Evolutionary conservation across 2,797 vertebrate genomes (phyloP).

Genomic region (Denticeps clupeoides): DNA sequence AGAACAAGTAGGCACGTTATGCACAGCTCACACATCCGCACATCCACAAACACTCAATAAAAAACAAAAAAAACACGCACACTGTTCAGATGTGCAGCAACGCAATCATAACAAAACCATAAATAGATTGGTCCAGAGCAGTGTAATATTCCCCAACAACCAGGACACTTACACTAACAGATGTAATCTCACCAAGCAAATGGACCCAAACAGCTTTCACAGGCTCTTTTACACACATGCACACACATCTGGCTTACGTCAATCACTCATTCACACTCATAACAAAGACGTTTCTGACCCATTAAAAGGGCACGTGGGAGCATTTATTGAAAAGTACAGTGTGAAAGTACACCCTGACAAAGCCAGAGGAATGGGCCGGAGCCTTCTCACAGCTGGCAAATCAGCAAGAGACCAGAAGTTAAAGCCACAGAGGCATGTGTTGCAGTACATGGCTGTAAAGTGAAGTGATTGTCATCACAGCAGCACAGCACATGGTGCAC

Average conservation of each 20-base stretch:
- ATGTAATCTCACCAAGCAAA: neutral
- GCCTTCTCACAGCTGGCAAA: neutral
- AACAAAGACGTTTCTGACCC: slow-evolving; percentile 55
- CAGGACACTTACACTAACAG: slow-evolving; percentile 1
- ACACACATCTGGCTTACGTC: slow-evolving; percentile 47
- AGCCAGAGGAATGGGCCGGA: neutral
- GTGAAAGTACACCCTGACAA: neutral
- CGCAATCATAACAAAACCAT: neutral
- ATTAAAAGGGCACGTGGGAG: slow-evolving; percentile 48
- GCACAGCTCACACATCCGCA: slow-evolving; percentile 1
- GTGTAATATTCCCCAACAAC: neutral
- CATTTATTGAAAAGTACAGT: slow-evolving; percentile 18
- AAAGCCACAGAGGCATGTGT: too few species aligned
- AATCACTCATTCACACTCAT: slow-evolving; percentile 45
- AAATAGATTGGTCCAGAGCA: slow-evolving; percentile 10
- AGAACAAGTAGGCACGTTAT: neutral
- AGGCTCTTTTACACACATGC: slow-evolving; percentile 1
- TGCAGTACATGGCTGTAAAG: too few species aligned
- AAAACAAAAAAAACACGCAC: neutral
- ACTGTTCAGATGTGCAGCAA: neutral
- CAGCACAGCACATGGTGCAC: too few species aligned
- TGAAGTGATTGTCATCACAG: too few species aligned
- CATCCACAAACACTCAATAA: slow-evolving; percentile 4
- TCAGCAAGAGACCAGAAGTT: too few species aligned
- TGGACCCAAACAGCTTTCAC: neutral